Base-by-base conservation (phyloP, 2,888 invertebrate species). In the Dioctria rufipes region DNA sequence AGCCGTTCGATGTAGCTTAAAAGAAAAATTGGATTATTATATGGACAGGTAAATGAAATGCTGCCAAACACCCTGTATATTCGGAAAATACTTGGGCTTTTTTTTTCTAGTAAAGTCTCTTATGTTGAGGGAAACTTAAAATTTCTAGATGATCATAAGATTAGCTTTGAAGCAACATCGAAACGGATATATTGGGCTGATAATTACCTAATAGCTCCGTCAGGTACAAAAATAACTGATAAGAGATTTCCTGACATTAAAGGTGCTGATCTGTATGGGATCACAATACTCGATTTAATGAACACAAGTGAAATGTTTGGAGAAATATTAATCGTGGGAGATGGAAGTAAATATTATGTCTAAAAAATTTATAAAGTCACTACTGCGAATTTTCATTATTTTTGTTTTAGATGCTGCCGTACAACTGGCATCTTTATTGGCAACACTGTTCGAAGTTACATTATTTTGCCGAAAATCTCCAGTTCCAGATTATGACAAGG, bases 261-360 rank as follows among this genome's bases (percentile, higher is more conserved):
- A 43, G 81, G 81, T 25, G 79, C 79, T 25, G 60, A 65, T n/a
- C 43, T 58, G 8, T 43, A 67, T 77, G 81, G 81, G n/a, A 42
- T 73, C 25, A 66, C 75, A 40, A n/a, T 73, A 11, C 43, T 65
- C 3, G 79, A 80, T 67, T 81, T 81, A 49, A 40, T 81, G 43
- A 67, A 65, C n/a, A 8, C 73, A 9, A 67, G 73, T 2, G 43
- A 58, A 9, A 54, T 81, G 13, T 1, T 11, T 40, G 81, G 81
- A 2, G 43, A 75, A 6, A 79, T 81, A 60, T 46, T 81, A 42
- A 43, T 81, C 5, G 66, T 75, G 13, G 81, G 81, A 5, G 61
- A 61, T 46, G 13, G 40, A 66, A 73, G 81, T 81, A 80, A 13
- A 40, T 58, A 61, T 25, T 25, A 1, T 25, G 2, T 25, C 25